Conservation (phyloP, 2,888 invertebrate genomes). For the Phalera bucephala region DNA sequence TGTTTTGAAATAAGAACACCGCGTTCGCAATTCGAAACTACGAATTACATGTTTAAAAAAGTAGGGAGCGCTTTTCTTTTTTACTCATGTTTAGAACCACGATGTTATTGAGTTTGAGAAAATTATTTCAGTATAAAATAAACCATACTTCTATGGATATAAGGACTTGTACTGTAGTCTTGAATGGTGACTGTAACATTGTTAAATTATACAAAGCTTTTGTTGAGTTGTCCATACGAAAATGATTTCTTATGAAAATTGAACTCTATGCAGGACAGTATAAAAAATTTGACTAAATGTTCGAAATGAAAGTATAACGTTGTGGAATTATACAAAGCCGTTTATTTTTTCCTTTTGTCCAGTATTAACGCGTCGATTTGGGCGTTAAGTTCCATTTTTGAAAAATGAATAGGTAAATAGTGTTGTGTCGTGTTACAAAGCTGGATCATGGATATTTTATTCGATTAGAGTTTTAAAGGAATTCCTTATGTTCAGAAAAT, state of each 20-base stretch:
- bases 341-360: conserved; percentile 79
- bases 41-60: conserved; percentile 80
- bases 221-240: background rate
- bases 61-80: conserved; percentile 70
- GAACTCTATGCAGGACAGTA: background rate
- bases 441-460: conserved; percentile 55
- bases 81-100: conserved; percentile 42
- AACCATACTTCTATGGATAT: background rate
- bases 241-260: background rate
- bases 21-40: conserved; percentile 81
- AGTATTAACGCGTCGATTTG: conserved; percentile 78
- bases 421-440: conserved; percentile 70
- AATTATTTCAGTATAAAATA: conserved; percentile 3
- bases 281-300: too few relatives aligned
- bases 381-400: conserved; percentile 81
- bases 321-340: conserved; percentile 74
- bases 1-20: conserved; percentile 82
- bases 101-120: conserved; percentile 9
- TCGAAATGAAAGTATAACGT: conserved; percentile 23
- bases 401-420: conserved; percentile 82
- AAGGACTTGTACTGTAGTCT: background rate
- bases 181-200: conserved; percentile 3
- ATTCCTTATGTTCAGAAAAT: conserved; percentile 18
- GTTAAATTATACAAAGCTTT: conserved; percentile 67
- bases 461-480: conserved; percentile 20